Evolutionary conservation across 2,888 invertebrate genomes (phyloP).

Genomic region (Leucoma salicis): DNA sequence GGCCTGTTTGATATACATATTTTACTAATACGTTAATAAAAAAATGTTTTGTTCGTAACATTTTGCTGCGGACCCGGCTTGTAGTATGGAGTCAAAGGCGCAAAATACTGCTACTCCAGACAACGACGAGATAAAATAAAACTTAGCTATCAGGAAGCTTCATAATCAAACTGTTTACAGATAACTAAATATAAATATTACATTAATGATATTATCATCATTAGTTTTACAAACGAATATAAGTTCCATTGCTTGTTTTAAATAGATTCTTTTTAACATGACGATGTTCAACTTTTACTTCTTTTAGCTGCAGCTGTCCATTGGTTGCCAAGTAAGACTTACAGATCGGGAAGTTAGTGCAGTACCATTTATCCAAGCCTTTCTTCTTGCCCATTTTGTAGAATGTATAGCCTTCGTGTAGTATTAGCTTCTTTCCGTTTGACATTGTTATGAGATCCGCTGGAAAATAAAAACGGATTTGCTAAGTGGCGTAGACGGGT

Average conservation of each 20-base stretch:
- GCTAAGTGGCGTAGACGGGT: no score
- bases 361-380: conserved; percentile 20
- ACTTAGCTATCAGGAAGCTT: no score
- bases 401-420: conserved; percentile 26
- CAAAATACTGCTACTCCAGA: no score
- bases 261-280: conserved; percentile 14
- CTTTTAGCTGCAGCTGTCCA: conserved; percentile 6
- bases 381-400: conserved; percentile 16
- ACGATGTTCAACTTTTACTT: conserved; percentile 9
- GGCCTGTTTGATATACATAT: no score
- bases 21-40: no score
- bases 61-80: no score
- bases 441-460: conserved; percentile 22
- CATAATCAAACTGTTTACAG: no score
- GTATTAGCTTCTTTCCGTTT: conserved; percentile 16
- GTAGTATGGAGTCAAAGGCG: no score
- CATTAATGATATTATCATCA: no score
- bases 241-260: conserved; percentile 10
- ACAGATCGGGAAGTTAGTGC: conserved; percentile 24
- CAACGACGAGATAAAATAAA: no score
- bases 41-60: no score
- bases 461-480: conserved; percentile 6
- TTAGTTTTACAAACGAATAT: conserved; percentile 13
- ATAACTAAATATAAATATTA: no score
- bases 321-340: conserved; percentile 14